These are phyloP conservation scores for Caenorhabditis doughertyi DNA, from an alignment of 2,888 invertebrate genomes.

Conservation along the genomic window DNA sequence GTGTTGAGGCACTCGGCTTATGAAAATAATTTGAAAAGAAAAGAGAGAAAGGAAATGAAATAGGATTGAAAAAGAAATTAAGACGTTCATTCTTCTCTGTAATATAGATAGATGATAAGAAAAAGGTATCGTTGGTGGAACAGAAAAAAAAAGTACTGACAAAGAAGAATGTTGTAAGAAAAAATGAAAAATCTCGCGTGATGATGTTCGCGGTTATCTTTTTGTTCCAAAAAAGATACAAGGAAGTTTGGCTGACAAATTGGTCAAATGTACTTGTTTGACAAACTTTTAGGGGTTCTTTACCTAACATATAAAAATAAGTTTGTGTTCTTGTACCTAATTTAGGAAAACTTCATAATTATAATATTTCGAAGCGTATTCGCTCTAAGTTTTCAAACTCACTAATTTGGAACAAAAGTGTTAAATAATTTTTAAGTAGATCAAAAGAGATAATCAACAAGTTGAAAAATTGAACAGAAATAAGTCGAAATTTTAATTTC, in stretches of 20 bases:
- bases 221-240: slow-evolving; percentile 1
- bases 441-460: too few relatives aligned
- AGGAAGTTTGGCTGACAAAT: slow-evolving; percentile 7
- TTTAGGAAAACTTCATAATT: too few relatives aligned
- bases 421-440: too few relatives aligned
- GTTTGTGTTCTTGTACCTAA: too few relatives aligned
- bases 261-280: slow-evolving; percentile 15
- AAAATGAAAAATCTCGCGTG: background rate
- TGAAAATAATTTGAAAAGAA: slow-evolving; percentile 30
- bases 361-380: too few relatives aligned
- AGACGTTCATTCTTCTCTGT: slow-evolving; percentile 5
- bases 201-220: background rate
- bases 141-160: slow-evolving; percentile 1
- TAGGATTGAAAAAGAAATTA: slow-evolving; percentile 16
- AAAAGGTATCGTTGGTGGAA: background rate
- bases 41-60: slow-evolving; percentile 6
- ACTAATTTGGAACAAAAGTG: too few relatives aligned
- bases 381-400: too few relatives aligned
- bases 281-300: slow-evolving; percentile 10
- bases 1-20: slow-evolving; percentile 44
- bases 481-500: background rate
- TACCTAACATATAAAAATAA: background rate
- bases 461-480: background rate
- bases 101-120: too few relatives aligned
- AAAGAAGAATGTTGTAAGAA: background rate